Evolutionary conservation across 2,113 vertebrate genomes (phyloP).

Genomic region (Lophura nycthemera): DNA sequence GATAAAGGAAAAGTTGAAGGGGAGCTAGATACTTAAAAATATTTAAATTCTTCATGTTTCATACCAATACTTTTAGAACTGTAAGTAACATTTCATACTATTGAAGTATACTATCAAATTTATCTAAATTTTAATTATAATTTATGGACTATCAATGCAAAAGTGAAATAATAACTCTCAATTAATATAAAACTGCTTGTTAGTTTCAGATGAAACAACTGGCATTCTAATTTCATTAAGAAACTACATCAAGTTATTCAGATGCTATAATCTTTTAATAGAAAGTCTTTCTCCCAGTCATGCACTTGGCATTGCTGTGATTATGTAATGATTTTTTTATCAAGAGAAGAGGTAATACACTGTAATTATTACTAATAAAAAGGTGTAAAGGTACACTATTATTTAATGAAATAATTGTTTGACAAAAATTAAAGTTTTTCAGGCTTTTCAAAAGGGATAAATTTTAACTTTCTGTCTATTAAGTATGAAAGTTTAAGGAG

Average conservation of each 20-base stretch:
- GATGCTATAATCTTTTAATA: background rate
- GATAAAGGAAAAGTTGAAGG: no score
- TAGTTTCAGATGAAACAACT: background rate
- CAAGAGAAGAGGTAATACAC: background rate
- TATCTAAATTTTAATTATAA: background rate
- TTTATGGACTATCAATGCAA: background rate
- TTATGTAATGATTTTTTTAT: background rate
- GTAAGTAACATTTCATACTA: background rate
- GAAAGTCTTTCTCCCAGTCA: background rate
- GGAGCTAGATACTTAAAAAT: background rate
- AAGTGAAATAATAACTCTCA: background rate
- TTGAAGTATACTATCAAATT: background rate
- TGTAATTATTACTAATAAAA: background rate
- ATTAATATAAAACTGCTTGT: background rate
- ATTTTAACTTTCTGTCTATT: background rate
- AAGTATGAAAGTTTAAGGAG: background rate
- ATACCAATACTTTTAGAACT: background rate
- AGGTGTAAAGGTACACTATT: background rate
- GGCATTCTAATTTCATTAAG: conserved; percentile 11
- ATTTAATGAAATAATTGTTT: background rate
- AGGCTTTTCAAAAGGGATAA: background rate
- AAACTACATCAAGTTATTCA: background rate
- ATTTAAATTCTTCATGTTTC: background rate
- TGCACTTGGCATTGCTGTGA: background rate
- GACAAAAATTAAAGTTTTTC: background rate